A percentile compares a stretch with the other conserved stretches of the same genome.
phyloP scores from a whole-genome alignment of 35 echinoderm and acorn worm genomes.

The Apostichopus californicus region DNA sequence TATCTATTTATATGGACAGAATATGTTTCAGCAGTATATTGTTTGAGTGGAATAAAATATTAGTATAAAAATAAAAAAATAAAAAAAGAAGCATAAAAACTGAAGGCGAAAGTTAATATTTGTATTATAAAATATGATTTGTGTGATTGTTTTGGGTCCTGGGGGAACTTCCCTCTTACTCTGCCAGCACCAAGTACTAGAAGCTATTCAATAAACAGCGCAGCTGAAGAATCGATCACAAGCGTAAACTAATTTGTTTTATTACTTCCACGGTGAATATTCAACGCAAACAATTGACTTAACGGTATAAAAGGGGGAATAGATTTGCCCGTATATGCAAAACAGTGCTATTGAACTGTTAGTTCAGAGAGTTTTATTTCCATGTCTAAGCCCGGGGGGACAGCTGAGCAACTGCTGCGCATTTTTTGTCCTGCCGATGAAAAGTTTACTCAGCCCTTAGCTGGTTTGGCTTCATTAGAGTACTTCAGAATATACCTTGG shows the following conservation, averaged over 20 bases:
- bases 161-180: constrained; percentile 11
- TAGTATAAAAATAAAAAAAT: not conserved
- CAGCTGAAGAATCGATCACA: constrained; percentile 34
- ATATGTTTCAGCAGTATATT: too few relatives aligned
- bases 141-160: constrained; percentile 22
- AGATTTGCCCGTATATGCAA: not conserved
- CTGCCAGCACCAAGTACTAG: not conserved
- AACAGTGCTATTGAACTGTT: constrained; percentile 2
- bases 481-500: constrained; percentile 19
- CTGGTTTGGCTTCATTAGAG: constrained; percentile 23
- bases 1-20: too few relatives aligned
- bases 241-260: constrained; percentile 38
- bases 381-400: constrained; percentile 6
- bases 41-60: not conserved
- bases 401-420: not conserved
- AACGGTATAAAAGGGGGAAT: not conserved
- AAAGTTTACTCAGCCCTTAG: constrained; percentile 5
- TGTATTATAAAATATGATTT: not conserved
- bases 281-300: constrained; percentile 20
- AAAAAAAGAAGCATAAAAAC: not conserved
- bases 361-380: constrained; percentile 34
- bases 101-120: not conserved
- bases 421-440: not conserved
- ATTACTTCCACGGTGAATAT: not conserved
- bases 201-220: not conserved